These are phyloP conservation scores for Poeciliopsis turrubarensis DNA, from an alignment of 2,113 vertebrate species.

Conservation along the genomic window DNA sequence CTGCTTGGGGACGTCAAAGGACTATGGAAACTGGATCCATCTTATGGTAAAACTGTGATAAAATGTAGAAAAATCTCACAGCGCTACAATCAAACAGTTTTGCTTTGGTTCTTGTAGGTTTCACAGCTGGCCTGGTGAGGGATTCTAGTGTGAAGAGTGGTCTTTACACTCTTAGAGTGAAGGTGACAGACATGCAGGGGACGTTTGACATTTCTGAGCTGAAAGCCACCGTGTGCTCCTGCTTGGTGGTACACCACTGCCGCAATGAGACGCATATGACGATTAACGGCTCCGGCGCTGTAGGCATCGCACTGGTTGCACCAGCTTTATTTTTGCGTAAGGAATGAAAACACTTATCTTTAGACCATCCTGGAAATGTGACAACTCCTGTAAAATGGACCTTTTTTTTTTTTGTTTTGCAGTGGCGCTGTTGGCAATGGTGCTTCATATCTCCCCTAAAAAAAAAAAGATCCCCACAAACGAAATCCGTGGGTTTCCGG, in stretches of 20 bases:
- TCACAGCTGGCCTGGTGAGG: slow-evolving; percentile 59
- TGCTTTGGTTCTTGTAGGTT: slow-evolving; percentile 35
- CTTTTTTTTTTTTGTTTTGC: not conserved
- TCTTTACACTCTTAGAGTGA: slow-evolving; percentile 46
- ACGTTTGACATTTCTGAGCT: slow-evolving; percentile 46
- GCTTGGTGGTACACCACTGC: slow-evolving; percentile 41
- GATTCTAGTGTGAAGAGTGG: slow-evolving; percentile 30
- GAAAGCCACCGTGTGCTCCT: slow-evolving; percentile 54
- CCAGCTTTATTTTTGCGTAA: slow-evolving; percentile 54
- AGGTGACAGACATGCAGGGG: slow-evolving; percentile 65
- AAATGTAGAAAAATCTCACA: not conserved
- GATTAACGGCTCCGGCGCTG: not conserved
- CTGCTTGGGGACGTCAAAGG: slow-evolving; percentile 57
- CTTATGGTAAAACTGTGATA: slow-evolving; percentile 39
- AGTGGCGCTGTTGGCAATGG: slow-evolving; percentile 51
- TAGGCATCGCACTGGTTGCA: slow-evolving; percentile 10
- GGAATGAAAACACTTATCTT: not conserved
- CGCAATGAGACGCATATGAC: rapidly evolving
- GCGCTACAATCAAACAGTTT: rapidly evolving
- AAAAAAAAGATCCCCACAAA: slow-evolving; percentile 4
- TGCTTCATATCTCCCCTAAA: slow-evolving; percentile 9
- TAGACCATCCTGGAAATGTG: not conserved
- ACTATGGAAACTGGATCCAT: slow-evolving; percentile 68
- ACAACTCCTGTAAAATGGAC: not conserved
- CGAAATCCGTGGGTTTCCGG: not conserved